Base-by-base conservation (phyloP, 2,888 invertebrate species). In the Sarcophaga caerulescens region DNA sequence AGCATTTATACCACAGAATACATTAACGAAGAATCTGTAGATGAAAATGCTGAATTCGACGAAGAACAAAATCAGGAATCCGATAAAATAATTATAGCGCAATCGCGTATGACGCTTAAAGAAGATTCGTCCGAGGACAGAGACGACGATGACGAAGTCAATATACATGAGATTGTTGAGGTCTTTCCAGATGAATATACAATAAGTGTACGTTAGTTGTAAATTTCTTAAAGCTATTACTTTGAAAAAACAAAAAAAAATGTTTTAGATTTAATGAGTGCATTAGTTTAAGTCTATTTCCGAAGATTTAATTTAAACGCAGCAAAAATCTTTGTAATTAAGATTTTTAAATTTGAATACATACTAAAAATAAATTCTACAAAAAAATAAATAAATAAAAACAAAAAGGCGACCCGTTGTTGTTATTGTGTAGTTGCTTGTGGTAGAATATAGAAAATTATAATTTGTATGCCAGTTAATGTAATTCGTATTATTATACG, bases 1-100 rank as follows among this genome's bases (percentile, higher is more conserved):
- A 90, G 90, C 79, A 90, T 91, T 69, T 90, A 90, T n/a, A 89
- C 89, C 8, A 89, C 90, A 19, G 90, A 92, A 82, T 21, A 73
- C 17, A 68, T 83, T 44, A 87, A 87, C 59, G 85, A 89, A 23
- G 35, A 74, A 1, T 87, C 88, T 21, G 80, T 88, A 5, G 90
- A 87, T n/a, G 89, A 89, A 11, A 79, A 77, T 4, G 82, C 60
- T 60, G 89, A 88, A 47, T 89, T 68, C 10, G 71, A 76, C 1
- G 82, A 89, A 4, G 88, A 87, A 59, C 79, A 65, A 17, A 89
- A 85, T 0, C 85, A 86, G 23, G 89, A 79, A 1, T 83, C 88
- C 79, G 89, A 83, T 19, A 86, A 86, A 23, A 87, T 89, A 11
- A 88, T 89, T 17, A 80, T 85, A 35, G 87, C 87, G 79, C 74